phyloP scores from a whole-genome alignment of 2,113 vertebrate genomes.

The Anoplopoma fimbria region DNA sequence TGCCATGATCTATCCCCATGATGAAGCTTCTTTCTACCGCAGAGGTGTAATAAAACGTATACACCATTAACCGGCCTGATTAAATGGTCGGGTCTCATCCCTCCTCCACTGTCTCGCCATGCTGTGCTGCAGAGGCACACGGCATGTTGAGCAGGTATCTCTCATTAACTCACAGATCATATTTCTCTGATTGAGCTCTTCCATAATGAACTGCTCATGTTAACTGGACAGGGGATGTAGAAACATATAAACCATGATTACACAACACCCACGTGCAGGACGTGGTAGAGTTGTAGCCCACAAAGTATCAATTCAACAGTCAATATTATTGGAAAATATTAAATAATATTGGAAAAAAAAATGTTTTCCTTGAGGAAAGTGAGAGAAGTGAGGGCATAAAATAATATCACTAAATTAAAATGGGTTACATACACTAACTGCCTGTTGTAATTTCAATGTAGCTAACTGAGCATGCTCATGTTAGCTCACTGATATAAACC shows the following conservation, averaged over 20 bases:
- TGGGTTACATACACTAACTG: background rate
- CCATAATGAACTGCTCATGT: slow-evolving; percentile 62
- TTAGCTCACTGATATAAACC: background rate
- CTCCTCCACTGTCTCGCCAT: slow-evolving; percentile 20
- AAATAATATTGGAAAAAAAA: background rate
- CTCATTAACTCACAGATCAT: slow-evolving; percentile 68
- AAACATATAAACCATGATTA: background rate
- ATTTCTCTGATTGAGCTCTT: slow-evolving; percentile 47
- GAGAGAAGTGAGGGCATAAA: too few species aligned
- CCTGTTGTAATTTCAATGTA: background rate
- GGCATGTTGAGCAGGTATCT: slow-evolving; percentile 47
- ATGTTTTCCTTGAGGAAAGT: too few species aligned
- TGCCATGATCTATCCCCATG: slow-evolving; percentile 4
- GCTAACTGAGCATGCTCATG: background rate
- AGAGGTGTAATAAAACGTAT: slow-evolving; percentile 65
- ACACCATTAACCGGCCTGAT: slow-evolving; percentile 71
- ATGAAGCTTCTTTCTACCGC: slow-evolving; percentile 20
- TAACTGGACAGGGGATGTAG: slow-evolving; percentile 1
- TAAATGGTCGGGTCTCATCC: slow-evolving; percentile 53
- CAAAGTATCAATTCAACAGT: background rate
- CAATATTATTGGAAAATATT: background rate
- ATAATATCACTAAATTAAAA: too few species aligned
- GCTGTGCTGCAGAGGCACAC: slow-evolving; percentile 33
- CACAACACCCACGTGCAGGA: background rate
- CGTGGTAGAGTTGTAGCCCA: background rate